A percentile compares a stretch with the other conserved stretches of the same genome.
Conservation (phyloP, 2,888 invertebrate genomes). For the Spilarctia lutea region DNA sequence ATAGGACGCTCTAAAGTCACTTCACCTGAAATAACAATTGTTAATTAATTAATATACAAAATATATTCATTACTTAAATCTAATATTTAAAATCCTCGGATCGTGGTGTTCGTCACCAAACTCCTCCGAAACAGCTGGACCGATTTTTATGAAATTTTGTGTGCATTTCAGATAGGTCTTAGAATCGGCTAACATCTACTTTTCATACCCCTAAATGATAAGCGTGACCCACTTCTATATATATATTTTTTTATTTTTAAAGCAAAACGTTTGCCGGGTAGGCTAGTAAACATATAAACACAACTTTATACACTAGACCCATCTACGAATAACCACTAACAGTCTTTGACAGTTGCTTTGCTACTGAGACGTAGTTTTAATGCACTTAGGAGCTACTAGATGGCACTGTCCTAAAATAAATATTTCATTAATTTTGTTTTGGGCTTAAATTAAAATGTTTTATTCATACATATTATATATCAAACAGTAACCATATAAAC, state of each 20-base stretch:
- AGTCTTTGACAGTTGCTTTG: background rate
- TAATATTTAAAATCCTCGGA: no score
- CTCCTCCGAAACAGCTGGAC: no score
- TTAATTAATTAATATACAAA: background rate
- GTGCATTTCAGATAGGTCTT: no score
- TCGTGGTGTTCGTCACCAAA: no score
- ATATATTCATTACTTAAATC: background rate
- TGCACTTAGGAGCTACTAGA: background rate
- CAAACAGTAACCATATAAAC: background rate
- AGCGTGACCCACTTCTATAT: no score
- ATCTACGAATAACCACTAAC: background rate
- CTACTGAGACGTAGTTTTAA: background rate
- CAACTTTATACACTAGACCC: background rate
- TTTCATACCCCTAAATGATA: no score
- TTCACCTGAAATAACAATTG: conserved; percentile 69
- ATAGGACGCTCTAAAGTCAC: conserved; percentile 88
- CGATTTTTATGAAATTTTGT: no score
- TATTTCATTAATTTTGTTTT: background rate
- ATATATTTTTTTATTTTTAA: no score
- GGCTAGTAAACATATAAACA: background rate
- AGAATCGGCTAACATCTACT: no score
- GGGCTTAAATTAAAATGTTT: no score
- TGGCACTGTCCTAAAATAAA: background rate
- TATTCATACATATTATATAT: no score
- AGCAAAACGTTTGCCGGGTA: no score